A percentile compares a stretch with the other conserved stretches of the same genome.
phyloP scores from a whole-genome alignment of 2,888 invertebrate species.

The Tridacna gigas region DNA sequence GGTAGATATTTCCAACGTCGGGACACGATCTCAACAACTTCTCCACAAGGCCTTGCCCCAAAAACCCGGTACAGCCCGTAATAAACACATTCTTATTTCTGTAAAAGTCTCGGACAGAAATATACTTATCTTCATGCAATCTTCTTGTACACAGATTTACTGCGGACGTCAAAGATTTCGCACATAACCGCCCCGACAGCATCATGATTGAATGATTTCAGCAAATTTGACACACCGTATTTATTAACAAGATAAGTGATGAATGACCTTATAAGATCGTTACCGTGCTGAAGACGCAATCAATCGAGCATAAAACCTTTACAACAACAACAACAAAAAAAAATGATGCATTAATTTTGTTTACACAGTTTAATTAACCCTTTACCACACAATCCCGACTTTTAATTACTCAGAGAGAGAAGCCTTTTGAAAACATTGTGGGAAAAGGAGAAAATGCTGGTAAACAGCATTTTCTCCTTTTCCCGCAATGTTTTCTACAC shows the following conservation, averaged over 20 bases:
- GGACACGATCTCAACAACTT: conserved; percentile 14
- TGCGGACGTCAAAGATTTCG: background rate
- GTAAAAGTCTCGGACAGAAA: background rate
- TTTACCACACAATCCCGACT: too few species aligned
- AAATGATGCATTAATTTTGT: too few species aligned
- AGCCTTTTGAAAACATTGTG: too few species aligned
- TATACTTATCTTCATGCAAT: conserved; percentile 1
- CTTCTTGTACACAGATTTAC: background rate
- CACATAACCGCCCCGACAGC: background rate
- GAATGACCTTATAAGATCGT: background rate
- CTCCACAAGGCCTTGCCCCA: conserved; percentile 12
- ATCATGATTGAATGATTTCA: background rate
- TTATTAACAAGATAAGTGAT: background rate
- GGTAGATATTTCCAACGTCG: background rate
- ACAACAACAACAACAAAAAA: too few species aligned
- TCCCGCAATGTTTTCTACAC: too few species aligned
- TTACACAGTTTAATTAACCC: background rate
- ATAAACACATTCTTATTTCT: conserved; percentile 8
- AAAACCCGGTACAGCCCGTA: conserved; percentile 9
- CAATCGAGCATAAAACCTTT: too few species aligned
- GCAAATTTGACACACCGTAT: background rate
- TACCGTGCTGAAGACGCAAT: background rate
- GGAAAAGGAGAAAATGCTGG: too few species aligned
- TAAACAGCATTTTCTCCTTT: too few species aligned
- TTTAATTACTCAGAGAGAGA: too few species aligned